phyloP scores from a whole-genome alignment of 2,888 invertebrate genomes.

The Apantesis nais region DNA sequence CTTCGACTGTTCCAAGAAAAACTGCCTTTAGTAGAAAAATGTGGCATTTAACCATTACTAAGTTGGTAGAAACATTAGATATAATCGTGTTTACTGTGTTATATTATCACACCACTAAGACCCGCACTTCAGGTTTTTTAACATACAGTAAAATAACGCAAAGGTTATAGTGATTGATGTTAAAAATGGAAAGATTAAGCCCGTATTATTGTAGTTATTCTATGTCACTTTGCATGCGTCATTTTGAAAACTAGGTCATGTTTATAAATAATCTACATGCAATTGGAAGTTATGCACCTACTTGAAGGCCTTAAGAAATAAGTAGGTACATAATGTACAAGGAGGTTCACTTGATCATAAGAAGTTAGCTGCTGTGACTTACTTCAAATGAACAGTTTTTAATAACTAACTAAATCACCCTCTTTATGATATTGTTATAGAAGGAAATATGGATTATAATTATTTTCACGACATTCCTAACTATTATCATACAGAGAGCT shows the following conservation, averaged over 20 bases:
- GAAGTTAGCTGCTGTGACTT: too few species aligned
- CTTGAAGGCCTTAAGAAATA: not conserved
- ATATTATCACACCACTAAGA: too few species aligned
- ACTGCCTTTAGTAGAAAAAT: too few species aligned
- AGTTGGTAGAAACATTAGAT: not conserved
- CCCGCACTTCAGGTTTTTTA: slow-evolving; percentile 27
- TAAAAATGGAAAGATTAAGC: slow-evolving; percentile 20
- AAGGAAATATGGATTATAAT: too few species aligned
- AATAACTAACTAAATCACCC: too few species aligned
- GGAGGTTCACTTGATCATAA: too few species aligned
- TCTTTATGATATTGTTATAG: too few species aligned
- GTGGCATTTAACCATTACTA: too few species aligned
- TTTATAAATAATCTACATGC: not conserved
- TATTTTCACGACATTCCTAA: too few species aligned
- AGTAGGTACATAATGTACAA: not conserved
- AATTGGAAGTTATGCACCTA: not conserved
- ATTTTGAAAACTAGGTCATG: slow-evolving; percentile 2
- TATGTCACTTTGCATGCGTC: slow-evolving; percentile 14
- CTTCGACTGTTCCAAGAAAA: not conserved
- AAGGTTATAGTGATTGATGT: slow-evolving; percentile 15
- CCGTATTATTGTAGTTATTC: slow-evolving; percentile 26
- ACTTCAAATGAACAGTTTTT: too few species aligned
- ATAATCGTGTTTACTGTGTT: too few species aligned
- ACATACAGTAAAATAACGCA: slow-evolving; percentile 19
- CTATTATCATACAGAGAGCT: too few species aligned